phyloP scores from a whole-genome alignment of 2,113 vertebrate species.

The Ictidomys tridecemlineatus region DNA sequence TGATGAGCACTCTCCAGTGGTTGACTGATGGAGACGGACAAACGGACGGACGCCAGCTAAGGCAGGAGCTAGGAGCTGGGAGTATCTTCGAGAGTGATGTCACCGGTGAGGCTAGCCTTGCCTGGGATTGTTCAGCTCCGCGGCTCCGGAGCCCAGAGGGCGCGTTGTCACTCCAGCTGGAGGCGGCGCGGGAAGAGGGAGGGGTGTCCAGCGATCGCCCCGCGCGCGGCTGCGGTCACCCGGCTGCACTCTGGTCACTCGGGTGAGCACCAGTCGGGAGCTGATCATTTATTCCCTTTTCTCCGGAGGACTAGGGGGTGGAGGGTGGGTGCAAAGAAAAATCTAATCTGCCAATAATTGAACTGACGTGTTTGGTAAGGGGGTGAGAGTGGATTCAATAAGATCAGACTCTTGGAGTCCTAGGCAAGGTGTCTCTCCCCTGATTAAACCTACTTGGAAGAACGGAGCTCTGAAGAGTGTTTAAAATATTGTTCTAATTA shows the following conservation, averaged over 20 bases:
- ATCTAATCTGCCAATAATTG: neutral
- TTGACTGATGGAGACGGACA: neutral
- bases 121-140: slow-evolving; percentile 73
- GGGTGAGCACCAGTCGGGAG: rapidly evolving
- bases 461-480: neutral
- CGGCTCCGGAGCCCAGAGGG: slow-evolving; percentile 75
- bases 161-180: slow-evolving; percentile 76
- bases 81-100: slow-evolving; percentile 80
- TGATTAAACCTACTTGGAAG: neutral
- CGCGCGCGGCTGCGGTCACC: neutral
- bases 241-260: neutral
- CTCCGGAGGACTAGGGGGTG: neutral
- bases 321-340: neutral
- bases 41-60: slow-evolving; percentile 37
- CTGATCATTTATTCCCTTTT: neutral
- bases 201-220: neutral
- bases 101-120: slow-evolving; percentile 82
- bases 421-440: neutral
- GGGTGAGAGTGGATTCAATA: neutral
- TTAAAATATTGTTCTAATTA: neutral
- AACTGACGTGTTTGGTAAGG: neutral
- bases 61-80: slow-evolving; percentile 50
- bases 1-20: neutral
- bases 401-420: neutral
- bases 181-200: slow-evolving; percentile 39